Base-by-base conservation (phyloP, 2,888 invertebrate genomes). In the Cataglyphis livida region DNA sequence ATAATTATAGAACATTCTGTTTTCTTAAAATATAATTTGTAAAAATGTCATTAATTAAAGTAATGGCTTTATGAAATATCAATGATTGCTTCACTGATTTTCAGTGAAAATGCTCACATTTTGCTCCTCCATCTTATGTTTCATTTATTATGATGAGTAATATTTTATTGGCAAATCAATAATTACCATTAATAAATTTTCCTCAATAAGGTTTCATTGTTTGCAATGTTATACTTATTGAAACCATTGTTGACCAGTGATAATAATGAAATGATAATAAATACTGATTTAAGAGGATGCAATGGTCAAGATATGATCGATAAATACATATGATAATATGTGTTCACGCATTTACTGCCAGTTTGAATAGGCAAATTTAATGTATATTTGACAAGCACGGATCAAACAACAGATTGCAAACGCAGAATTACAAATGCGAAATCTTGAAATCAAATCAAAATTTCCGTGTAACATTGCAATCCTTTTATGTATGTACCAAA, bases 371-470 rank as follows among this genome's bases (percentile, higher is more conserved):
- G 25, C 18, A 35, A 64, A 65, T 64, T 51, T 75, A 76, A 76
- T 64, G 12, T 21, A 38, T 15, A 25, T 51, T 66, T 54, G 51
- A 35, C 25, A 71, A 54, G 15, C 28, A 41, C 9, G 1, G 28
- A 62, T 62, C 28, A 25, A 4, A 38, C 25, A 38, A 54, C 5
- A 28, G 9, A 76, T 68, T 76, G 21, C 10, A 57, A 54, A 68
- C 28, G 9, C 9, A 41, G 6, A 57, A 44, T 76, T 28, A 15
- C 28, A 57, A 51, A n/a, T 18, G n/a, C 7, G 2, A 2, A 7
- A 51, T 54, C 0, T 68, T 1, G 28, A 68, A 76, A 41, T 18
- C 9, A 41, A 76, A 76, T 65, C 25, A 35, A 48, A 75, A 38
- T 41, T 54, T 54, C n/a, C 12, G 5, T 64, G 3, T 25, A 6